Conservation (phyloP, 2,797 vertebrate genomes). For the Varecia variegata region DNA sequence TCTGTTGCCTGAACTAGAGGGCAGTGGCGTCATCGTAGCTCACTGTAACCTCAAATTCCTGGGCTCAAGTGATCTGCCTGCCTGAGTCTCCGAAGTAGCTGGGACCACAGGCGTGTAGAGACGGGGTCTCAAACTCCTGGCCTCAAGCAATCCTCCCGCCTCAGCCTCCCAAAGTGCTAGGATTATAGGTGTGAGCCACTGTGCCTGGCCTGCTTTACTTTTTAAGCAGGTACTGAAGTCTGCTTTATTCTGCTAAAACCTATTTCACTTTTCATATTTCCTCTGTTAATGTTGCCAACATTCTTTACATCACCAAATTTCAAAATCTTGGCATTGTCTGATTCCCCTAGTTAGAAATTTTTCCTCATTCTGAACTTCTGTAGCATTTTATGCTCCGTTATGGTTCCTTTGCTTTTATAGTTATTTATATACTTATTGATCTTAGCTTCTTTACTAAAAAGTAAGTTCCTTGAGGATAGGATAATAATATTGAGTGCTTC, state of each 20-base stretch:
- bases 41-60: not conserved
- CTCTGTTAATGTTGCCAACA: not conserved
- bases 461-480: slow-evolving; percentile 8
- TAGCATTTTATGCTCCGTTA: not conserved
- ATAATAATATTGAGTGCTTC: not conserved
- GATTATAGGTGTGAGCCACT: not conserved
- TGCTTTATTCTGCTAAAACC: not conserved
- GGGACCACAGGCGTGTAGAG: not conserved
- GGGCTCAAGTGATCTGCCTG: not conserved
- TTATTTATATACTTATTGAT: not conserved
- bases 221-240: not conserved
- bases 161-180: not conserved
- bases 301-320: not conserved
- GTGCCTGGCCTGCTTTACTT: not conserved
- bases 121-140: not conserved
- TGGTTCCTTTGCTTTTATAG: not conserved
- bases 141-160: too few species aligned
- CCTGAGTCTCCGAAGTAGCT: not conserved
- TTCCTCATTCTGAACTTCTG: not conserved
- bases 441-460: not conserved
- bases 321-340: not conserved
- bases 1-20: not conserved
- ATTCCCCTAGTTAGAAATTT: not conserved
- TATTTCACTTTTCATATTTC: slow-evolving; percentile 29
- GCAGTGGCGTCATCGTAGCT: not conserved